Base-by-base conservation (phyloP, 1,140 invertebrate genomes). In the Polypedilum pembai region DNA sequence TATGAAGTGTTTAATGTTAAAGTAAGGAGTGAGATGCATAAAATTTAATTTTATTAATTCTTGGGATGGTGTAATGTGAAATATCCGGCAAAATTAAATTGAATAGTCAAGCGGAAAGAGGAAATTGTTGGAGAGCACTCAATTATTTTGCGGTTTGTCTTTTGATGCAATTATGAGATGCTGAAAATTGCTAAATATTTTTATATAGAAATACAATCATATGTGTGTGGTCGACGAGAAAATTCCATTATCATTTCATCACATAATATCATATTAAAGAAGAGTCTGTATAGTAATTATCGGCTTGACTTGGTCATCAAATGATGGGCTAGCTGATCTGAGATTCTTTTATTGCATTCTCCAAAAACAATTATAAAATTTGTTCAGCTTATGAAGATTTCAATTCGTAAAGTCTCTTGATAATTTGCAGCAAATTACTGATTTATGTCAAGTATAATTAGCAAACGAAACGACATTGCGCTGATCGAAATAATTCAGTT, bases 1-100 rank as follows among this genome's bases (percentile, higher is more conserved):
- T 69, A 69, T 69, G 65, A 69, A 69, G 65, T 69, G 65, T 69
- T 69, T 69, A 18, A 69, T 69, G 65, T 1, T 1, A 56, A 56
- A 56, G 2, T 56, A 56, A 5, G 24, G 24, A 33, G 24, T 33
- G 24, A 33, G 24, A 33, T 33, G 24, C 24, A 33, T 33, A 33
- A 33, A 33, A 33, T 33, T 33, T 33, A 33, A 33, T 33, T 33
- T 33, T 33, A 33, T 33, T 33, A 33, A 33, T 33, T 1, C 5
- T 33, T 33, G 24, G 24, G 24, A 33, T 33, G 24, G 24, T 3
- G 24, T 33, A 33, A 33, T 33, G 24, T 33, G 24, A 33, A 33
- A 33, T 33, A 33, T 33, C 24, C 24, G 24, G 24, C 24, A 33
- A 33, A 33, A 33, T 33, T 33, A 33, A 33, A 33, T 33, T 33